These are phyloP conservation scores for Aleiodes alternator DNA, from an alignment of 2,888 invertebrate species.

Conservation along the genomic window DNA sequence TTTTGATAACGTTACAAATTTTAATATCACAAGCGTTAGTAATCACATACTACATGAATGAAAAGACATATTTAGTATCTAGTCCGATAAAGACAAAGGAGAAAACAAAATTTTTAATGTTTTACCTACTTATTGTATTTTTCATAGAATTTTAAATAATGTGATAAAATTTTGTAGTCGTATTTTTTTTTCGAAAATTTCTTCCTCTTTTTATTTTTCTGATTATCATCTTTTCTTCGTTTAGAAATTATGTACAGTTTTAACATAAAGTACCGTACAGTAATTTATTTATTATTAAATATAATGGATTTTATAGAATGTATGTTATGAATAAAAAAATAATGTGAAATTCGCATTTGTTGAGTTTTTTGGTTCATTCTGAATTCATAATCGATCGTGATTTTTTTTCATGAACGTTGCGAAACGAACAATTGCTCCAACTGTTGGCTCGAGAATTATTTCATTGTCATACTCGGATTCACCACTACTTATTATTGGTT, in stretches of 20 bases:
- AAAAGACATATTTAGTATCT: constrained; percentile 17
- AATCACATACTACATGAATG: not conserved
- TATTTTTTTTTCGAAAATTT: no score
- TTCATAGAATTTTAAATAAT: constrained; percentile 24
- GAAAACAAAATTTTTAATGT: not conserved
- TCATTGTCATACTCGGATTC: constrained; percentile 69
- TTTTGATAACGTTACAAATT: constrained; percentile 19
- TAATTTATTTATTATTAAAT: constrained; percentile 28
- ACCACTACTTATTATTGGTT: constrained; percentile 73
- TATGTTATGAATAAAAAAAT: constrained; percentile 6
- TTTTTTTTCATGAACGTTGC: constrained; percentile 77
- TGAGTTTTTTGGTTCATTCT: not conserved
- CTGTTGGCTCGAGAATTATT: constrained; percentile 76
- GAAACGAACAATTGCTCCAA: constrained; percentile 77
- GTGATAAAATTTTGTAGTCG: constrained; percentile 27
- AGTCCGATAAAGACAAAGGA: constrained; percentile 21
- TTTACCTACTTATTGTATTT: constrained; percentile 18
- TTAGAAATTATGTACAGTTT: constrained; percentile 27
- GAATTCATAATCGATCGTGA: not conserved
- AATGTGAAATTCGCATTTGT: not conserved
- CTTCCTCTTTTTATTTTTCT: not conserved
- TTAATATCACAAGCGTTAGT: constrained; percentile 13
- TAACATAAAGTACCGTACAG: not conserved
- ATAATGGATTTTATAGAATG: constrained; percentile 28
- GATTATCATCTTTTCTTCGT: not conserved